These are phyloP conservation scores for Rhodinocichla rosea DNA, from an alignment of 2,113 vertebrate species.

Conservation along the genomic window DNA sequence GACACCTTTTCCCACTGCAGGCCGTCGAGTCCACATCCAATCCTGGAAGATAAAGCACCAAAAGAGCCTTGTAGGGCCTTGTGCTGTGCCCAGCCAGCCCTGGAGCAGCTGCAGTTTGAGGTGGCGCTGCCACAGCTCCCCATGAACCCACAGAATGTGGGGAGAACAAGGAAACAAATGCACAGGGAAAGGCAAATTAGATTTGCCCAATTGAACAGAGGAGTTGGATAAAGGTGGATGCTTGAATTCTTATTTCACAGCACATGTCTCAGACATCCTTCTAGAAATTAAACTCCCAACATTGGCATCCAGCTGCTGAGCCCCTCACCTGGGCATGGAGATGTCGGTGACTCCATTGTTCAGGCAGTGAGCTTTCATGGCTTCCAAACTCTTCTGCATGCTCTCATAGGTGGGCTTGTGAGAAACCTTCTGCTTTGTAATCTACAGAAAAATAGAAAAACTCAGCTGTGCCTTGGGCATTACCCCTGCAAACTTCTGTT, in stretches of 20 bases:
- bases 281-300: neutral
- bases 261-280: neutral
- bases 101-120: neutral
- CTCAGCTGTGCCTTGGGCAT: neutral
- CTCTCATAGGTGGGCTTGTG: conserved; percentile 87
- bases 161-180: neutral
- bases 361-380: conserved; percentile 87
- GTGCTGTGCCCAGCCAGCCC: neutral
- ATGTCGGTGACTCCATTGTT: conserved; percentile 80
- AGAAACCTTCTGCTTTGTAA: conserved; percentile 86
- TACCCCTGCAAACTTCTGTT: neutral
- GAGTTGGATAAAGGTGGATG: neutral
- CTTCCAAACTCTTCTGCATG: conserved; percentile 82
- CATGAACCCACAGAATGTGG: neutral
- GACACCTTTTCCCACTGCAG: conserved; percentile 85
- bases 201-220: neutral
- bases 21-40: conserved; percentile 91
- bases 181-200: neutral
- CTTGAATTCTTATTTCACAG: neutral
- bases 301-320: neutral
- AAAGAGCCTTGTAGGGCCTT: neutral
- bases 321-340: conserved; percentile 89
- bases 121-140: neutral
- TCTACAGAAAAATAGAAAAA: conserved; percentile 60
- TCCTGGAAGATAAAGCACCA: conserved; percentile 74